Evolutionary conservation across 37 sponge, comb jelly and placozoan species (phyloP).

Genomic region (Beroe ovata): DNA sequence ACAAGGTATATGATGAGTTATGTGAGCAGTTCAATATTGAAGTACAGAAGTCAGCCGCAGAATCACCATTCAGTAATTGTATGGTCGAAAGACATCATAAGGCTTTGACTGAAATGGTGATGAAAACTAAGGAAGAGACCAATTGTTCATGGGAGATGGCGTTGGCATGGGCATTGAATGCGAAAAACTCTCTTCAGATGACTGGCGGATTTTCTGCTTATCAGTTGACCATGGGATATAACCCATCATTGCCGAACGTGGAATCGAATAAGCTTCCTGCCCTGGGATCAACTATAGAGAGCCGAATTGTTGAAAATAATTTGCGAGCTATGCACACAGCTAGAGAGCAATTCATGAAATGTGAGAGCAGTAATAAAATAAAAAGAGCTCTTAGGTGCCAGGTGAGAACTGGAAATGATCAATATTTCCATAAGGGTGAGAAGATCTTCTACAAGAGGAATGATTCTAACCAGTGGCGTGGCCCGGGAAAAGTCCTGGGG

Average conservation of each 20-base stretch:
- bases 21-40: constrained; percentile 29
- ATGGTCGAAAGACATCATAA: constrained; percentile 45
- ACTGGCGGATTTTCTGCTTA: constrained; percentile 5
- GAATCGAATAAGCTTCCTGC: background rate
- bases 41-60: constrained; percentile 5
- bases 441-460: background rate
- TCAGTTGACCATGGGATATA: background rate
- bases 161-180: constrained; percentile 5
- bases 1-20: background rate
- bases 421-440: background rate
- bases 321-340: background rate
- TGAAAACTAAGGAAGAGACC: constrained; percentile 29
- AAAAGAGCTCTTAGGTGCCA: background rate
- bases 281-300: background rate
- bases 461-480: background rate
- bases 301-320: background rate
- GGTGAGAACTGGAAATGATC: background rate
- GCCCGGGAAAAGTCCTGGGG: background rate
- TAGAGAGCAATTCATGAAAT: background rate
- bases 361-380: constrained; percentile 15
- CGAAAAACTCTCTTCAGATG: constrained; percentile 32
- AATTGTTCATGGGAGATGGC: constrained; percentile 18
- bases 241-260: constrained; percentile 15
- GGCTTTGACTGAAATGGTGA: background rate
- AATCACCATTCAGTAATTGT: constrained; percentile 4